These are phyloP conservation scores for Myotis yumanensis DNA, from an alignment of 2,113 vertebrate genomes.

Conservation along the genomic window DNA sequence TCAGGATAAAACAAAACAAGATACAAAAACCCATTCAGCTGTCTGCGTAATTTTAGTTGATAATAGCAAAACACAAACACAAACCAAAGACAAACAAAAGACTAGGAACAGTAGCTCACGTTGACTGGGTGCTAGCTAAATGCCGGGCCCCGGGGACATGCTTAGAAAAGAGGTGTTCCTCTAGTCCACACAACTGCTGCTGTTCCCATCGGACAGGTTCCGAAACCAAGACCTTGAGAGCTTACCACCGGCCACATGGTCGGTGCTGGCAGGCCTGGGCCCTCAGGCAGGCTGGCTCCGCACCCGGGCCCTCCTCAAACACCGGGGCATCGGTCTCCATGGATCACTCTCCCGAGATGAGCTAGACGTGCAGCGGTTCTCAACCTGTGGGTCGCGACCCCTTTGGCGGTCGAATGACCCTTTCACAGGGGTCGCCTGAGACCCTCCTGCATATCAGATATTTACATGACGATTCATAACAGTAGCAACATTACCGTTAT, in stretches of 20 bases:
- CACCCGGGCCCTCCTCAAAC: fast-evolving
- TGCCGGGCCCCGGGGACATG: fast-evolving
- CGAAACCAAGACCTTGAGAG: neutral
- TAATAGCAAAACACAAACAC: neutral
- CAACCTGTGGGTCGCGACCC: no score
- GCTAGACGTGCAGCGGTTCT: fast-evolving
- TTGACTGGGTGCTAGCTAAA: neutral
- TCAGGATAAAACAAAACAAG: neutral
- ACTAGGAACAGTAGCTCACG: fast-evolving
- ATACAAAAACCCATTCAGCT: neutral
- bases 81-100: neutral
- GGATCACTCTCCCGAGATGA: neutral
- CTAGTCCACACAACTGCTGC: fast-evolving
- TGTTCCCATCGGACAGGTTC: neutral
- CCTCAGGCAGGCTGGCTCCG: neutral
- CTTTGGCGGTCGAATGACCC: no score
- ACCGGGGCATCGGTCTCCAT: fast-evolving
- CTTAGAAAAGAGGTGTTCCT: fast-evolving
- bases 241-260: fast-evolving
- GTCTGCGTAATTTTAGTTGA: neutral
- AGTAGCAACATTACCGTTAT: no score
- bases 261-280: fast-evolving
- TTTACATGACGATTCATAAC: no score
- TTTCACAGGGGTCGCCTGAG: no score
- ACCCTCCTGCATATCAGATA: no score